These are phyloP conservation scores for Pelochelys cantorii DNA, from an alignment of 2,797 vertebrate species.

Conservation along the genomic window DNA sequence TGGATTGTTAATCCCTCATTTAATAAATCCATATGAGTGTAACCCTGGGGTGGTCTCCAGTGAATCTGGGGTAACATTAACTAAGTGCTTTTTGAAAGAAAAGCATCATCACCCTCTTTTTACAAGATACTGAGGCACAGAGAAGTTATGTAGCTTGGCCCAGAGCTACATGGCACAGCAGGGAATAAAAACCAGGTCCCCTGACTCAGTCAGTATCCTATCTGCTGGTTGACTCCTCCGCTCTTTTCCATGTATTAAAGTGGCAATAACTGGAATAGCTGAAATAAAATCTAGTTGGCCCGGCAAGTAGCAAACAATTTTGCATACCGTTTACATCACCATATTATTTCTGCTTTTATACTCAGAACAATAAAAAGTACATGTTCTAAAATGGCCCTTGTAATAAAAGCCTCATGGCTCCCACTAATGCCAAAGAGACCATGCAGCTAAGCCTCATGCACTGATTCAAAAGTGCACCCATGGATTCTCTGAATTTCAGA, in stretches of 20 bases:
- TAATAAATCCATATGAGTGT: no score
- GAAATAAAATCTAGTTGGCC: neutral
- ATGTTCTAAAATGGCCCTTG: neutral
- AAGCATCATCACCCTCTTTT: neutral
- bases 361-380: neutral
- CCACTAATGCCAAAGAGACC: neutral
- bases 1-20: no score
- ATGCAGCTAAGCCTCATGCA: fast-evolving
- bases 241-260: neutral
- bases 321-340: neutral
- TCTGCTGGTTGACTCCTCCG: neutral
- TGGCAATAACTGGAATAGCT: neutral
- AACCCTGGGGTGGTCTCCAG: no score
- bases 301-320: neutral
- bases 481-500: neutral
- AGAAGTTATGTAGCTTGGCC: neutral
- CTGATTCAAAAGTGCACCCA: fast-evolving
- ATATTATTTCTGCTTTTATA: slow-evolving; percentile 22
- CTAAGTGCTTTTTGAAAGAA: neutral
- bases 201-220: neutral
- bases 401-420: neutral
- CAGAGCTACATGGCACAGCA: neutral
- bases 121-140: slow-evolving; percentile 19
- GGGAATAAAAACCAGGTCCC: neutral
- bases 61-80: no score